These are phyloP conservation scores for Grammatotria lemairii DNA, from an alignment of 2,113 vertebrate genomes.

Conservation along the genomic window DNA sequence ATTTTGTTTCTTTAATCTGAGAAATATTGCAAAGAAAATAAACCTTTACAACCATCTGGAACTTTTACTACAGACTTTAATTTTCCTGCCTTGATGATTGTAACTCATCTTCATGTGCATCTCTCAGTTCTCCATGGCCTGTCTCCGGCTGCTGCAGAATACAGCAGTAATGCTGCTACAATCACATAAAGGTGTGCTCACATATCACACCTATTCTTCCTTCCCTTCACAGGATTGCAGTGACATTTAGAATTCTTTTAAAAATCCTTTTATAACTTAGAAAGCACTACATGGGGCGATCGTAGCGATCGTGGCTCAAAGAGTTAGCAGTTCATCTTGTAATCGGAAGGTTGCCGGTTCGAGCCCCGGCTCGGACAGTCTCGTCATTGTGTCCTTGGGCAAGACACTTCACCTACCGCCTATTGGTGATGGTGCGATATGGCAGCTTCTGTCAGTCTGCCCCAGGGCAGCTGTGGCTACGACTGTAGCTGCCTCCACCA, in stretches of 20 bases:
- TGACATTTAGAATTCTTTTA: accelerated
- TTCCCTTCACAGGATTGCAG: neutral
- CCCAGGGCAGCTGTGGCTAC: neutral
- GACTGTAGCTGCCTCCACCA: neutral
- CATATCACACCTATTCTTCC: neutral
- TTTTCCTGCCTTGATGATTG: neutral
- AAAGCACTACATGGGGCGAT: neutral
- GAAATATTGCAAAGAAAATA: neutral
- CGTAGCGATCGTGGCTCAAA: neutral
- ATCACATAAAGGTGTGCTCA: neutral
- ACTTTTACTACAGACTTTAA: neutral
- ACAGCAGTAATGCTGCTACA: neutral
- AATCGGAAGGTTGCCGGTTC: accelerated
- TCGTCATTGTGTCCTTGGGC: neutral
- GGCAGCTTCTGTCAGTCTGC: accelerated
- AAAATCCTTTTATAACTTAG: neutral
- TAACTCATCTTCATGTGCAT: neutral
- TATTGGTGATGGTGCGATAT: accelerated
- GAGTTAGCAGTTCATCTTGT: accelerated
- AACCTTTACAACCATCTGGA: neutral
- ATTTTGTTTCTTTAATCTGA: neutral
- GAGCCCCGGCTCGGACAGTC: accelerated
- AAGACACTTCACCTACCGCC: neutral
- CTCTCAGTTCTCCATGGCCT: neutral
- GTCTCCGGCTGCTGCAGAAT: neutral